Conservation (phyloP, 2,888 invertebrate genomes). For the Dryobotodes eremita region DNA sequence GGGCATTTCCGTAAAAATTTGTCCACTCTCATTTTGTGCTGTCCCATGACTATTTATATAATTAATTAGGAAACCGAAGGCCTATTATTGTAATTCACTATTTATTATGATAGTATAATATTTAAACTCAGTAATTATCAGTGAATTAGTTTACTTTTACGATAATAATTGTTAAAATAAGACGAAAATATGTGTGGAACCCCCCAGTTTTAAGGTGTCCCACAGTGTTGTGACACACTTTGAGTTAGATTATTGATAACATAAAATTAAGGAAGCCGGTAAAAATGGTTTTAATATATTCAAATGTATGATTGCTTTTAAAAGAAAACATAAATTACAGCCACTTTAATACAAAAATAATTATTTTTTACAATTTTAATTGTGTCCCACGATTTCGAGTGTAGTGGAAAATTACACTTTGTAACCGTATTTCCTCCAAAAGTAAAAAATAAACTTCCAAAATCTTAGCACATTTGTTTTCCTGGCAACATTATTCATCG, state of each 20-base stretch:
- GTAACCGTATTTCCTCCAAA: no score
- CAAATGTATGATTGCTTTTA: background rate
- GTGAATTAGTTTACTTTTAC: constrained; percentile 7
- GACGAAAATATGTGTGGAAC: constrained; percentile 5
- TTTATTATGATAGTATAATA: constrained; percentile 9
- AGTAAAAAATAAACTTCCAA: no score
- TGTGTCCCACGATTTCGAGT: background rate
- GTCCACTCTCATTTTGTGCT: constrained; percentile 1
- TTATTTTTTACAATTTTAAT: background rate
- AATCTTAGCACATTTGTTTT: no score
- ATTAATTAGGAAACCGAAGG: background rate
- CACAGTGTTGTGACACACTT: background rate
- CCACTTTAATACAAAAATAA: background rate
- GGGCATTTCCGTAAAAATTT: constrained; percentile 1
- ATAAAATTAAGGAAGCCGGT: background rate
- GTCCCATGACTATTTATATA: background rate
- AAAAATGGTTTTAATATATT: background rate
- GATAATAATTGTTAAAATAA: constrained; percentile 12
- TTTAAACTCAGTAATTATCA: constrained; percentile 6
- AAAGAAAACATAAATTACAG: background rate
- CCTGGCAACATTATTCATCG: no score
- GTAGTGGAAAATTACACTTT: no score
- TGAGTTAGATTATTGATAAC: background rate
- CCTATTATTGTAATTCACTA: background rate
- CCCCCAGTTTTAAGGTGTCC: constrained; percentile 2